Percentiles rank a stretch among this genome's conserved stretches.
phyloP scores from a whole-genome alignment of 2,888 invertebrate genomes.

The Trichacis sp. region DNA sequence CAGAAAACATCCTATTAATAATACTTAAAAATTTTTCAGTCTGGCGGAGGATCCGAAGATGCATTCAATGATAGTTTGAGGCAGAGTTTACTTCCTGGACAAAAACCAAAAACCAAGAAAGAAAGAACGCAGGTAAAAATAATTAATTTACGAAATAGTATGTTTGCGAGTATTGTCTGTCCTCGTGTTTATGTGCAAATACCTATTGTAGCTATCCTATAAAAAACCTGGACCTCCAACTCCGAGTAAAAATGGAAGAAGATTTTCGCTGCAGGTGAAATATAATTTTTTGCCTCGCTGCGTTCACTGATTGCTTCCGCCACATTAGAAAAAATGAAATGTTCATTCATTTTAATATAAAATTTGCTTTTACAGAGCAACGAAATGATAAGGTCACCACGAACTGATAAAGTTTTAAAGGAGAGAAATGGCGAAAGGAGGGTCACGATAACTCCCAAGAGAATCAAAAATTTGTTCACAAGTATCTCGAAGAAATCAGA shows the following conservation, averaged over 20 bases:
- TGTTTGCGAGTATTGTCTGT: too few species aligned
- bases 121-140: constrained; percentile 62
- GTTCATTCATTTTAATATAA: too few species aligned
- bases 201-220: constrained; percentile 75
- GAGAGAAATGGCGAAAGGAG: constrained; percentile 59
- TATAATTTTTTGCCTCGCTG: constrained; percentile 10
- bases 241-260: constrained; percentile 85
- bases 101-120: constrained; percentile 59
- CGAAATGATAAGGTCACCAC: constrained; percentile 55
- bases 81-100: constrained; percentile 64
- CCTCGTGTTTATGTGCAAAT: constrained; percentile 19
- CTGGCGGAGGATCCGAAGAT: constrained; percentile 56
- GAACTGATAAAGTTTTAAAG: constrained; percentile 53
- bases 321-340: too few species aligned
- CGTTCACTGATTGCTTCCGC: too few species aligned
- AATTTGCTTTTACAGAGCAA: constrained; percentile 57
- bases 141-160: too few species aligned
- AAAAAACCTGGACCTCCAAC: constrained; percentile 90
- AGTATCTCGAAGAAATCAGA: constrained; percentile 55
- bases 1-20: too few species aligned
- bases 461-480: constrained; percentile 55
- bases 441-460: constrained; percentile 58
- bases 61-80: constrained; percentile 65
- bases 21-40: constrained; percentile 53
- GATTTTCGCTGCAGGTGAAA: constrained; percentile 77